phyloP scores from a whole-genome alignment of 2,888 invertebrate species.

The Archips xylosteana region DNA sequence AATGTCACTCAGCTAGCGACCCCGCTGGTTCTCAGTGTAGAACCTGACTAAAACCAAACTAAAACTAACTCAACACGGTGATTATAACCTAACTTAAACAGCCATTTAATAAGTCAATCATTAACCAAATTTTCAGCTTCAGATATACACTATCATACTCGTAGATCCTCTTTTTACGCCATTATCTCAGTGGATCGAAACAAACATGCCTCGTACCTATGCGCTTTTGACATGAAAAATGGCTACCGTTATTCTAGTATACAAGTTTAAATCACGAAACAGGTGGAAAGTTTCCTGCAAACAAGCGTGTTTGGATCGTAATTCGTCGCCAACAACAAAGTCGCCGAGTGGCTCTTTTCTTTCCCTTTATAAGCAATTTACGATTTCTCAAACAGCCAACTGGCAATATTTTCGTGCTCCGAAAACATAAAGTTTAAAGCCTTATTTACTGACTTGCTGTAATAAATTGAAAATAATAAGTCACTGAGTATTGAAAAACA shows the following conservation, averaged over 20 bases:
- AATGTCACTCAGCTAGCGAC: too few relatives aligned
- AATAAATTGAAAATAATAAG: background rate
- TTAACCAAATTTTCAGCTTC: too few relatives aligned
- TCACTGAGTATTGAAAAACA: background rate
- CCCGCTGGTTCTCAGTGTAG: too few relatives aligned
- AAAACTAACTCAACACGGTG: too few relatives aligned
- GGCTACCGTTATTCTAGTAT: constrained; percentile 17
- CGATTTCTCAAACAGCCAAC: constrained; percentile 53
- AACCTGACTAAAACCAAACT: too few relatives aligned
- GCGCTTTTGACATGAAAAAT: constrained; percentile 26
- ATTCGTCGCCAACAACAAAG: constrained; percentile 51
- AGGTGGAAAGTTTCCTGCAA: constrained; percentile 52
- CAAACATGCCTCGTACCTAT: background rate
- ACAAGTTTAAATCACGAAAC: constrained; percentile 55
- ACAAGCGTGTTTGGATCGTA: constrained; percentile 36
- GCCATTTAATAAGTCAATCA: too few relatives aligned
- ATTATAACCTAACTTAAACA: too few relatives aligned
- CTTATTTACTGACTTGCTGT: background rate
- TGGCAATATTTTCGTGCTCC: constrained; percentile 47
- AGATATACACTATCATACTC: too few relatives aligned
- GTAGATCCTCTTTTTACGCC: too few relatives aligned
- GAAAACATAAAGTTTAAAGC: constrained; percentile 27
- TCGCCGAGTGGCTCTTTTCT: constrained; percentile 49
- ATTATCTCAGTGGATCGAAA: background rate
- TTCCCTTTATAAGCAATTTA: constrained; percentile 56